Conservation (phyloP, 2,888 invertebrate species). For the Nowickia ferox region DNA sequence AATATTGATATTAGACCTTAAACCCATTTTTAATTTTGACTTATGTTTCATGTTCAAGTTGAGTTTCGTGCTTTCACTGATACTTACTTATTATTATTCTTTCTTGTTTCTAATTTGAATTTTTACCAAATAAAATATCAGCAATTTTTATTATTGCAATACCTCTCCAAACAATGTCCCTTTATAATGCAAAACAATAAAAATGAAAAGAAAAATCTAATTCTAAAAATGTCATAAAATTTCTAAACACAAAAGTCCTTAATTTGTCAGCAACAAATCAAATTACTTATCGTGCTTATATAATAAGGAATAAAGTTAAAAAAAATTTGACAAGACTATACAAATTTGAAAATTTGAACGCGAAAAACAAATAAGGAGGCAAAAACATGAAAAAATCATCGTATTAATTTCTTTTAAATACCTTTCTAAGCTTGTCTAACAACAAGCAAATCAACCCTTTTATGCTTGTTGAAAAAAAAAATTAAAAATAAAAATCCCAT, state of each 20-base stretch:
- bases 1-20: no score
- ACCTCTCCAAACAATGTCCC: background rate
- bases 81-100: no score
- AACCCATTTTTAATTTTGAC: no score
- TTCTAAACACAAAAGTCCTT: slow-evolving; percentile 63
- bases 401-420: slow-evolving; percentile 60
- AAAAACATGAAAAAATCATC: slow-evolving; percentile 57
- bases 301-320: slow-evolving; percentile 34
- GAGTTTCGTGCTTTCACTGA: no score
- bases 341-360: slow-evolving; percentile 60
- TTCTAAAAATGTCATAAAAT: slow-evolving; percentile 42
- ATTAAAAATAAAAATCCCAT: slow-evolving; percentile 40
- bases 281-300: slow-evolving; percentile 61
- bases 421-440: slow-evolving; percentile 62
- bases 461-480: background rate
- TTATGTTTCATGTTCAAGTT: no score
- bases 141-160: no score
- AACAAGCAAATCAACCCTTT: slow-evolving; percentile 60
- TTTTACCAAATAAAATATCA: no score
- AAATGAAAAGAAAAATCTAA: background rate
- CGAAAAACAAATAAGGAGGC: slow-evolving; percentile 22
- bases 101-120: no score
- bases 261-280: slow-evolving; percentile 75
- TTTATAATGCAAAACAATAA: no score
- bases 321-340: slow-evolving; percentile 69